Conservation (phyloP, 2,797 vertebrate genomes). For the Hirundo rustica region DNA sequence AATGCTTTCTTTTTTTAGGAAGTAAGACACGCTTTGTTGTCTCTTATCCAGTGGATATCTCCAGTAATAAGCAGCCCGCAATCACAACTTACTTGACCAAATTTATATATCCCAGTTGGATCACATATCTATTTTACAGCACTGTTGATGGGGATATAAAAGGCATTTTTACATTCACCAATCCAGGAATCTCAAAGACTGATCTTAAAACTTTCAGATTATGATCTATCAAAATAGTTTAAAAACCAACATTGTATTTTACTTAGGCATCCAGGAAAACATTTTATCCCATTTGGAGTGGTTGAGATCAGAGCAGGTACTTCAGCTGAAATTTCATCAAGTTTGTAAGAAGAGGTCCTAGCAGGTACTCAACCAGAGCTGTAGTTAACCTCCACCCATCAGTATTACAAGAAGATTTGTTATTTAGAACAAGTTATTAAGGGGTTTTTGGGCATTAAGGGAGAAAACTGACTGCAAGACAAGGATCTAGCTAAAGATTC, state of each 20-base stretch:
- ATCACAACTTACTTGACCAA: neutral
- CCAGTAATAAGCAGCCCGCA: neutral
- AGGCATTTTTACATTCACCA: neutral
- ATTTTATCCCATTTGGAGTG: neutral
- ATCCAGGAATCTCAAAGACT: neutral
- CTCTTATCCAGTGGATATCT: neutral
- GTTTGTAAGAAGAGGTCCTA: neutral
- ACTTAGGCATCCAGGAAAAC: neutral
- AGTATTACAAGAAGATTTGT: neutral
- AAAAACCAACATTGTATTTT: neutral
- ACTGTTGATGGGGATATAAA: neutral
- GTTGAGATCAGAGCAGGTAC: neutral
- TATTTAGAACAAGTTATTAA: neutral
- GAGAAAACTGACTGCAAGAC: neutral
- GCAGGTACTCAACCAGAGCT: neutral
- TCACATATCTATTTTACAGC: neutral
- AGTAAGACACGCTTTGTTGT: neutral
- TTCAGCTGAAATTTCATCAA: neutral
- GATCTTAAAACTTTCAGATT: neutral
- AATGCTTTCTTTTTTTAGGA: neutral
- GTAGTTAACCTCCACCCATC: neutral
- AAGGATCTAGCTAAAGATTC: neutral
- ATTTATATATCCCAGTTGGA: neutral
- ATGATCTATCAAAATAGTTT: neutral
- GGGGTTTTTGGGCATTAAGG: neutral